Evolutionary conservation across 2,888 invertebrate genomes (phyloP), one percentile per base, ranked within the genome.

Genomic region (Ramazzottius varieornatus): DNA sequence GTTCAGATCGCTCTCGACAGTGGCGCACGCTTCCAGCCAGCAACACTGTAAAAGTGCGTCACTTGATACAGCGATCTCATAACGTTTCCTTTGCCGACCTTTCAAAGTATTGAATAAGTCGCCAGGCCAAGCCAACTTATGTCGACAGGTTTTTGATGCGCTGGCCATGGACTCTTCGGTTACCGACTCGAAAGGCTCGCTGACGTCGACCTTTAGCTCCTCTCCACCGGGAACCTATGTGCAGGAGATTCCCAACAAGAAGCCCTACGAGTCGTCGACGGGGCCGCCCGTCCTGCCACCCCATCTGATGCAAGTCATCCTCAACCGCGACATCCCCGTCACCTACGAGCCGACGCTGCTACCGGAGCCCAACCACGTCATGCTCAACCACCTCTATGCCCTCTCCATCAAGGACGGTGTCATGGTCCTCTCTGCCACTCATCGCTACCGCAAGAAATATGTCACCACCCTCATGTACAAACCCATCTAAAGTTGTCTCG

Each of bases 331-430:
- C 75, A 94, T 94, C 65, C 93, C 94, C 66, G 79, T 92, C 68
- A 89, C 89, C 70, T 94, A 94, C 79, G 98, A 98, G 77, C 98
- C 98, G 65, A 94, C 94, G 64, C 81, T 99, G 71, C 79, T 98
- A 71, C 98, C 98, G n/a, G 96, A 98, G 79, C 98, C 98, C 65
- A 96, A 96, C 77, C 98, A 98, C 76, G 98, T 99, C 33, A 99
- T 99, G 98, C 80, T 98, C 73, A 99, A 99, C 78, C 98, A 98
- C 78, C 80, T 98, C 66, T 98, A 98, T 78, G 98, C 98, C n/a
- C 80, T 99, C 69, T 96, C 94, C 64, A 98, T 98, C 73, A 96
- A 96, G 80, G 98, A 99, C 78, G 98, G 98, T 65, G 98, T 99
- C 1, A 98, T 98, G 96, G 98, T 98, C 46, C 80, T 98, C 34